Evolutionary conservation across 2,888 invertebrate genomes (phyloP).

Genomic region (Scaptomyza cyrtandrae): DNA sequence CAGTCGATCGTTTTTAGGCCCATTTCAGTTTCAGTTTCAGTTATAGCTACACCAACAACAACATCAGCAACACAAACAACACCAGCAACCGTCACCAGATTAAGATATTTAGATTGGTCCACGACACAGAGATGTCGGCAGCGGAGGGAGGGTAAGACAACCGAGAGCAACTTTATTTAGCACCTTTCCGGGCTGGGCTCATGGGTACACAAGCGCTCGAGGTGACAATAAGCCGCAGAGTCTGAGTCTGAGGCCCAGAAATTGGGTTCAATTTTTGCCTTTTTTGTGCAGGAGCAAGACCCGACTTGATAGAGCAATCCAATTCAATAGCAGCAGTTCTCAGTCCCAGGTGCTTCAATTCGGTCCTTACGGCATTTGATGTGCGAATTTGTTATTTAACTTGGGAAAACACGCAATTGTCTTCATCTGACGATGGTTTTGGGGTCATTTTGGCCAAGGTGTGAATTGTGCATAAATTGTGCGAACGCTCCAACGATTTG

Average conservation of each 20-base stretch:
- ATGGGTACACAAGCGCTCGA: conserved; percentile 64
- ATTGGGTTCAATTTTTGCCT: conserved; percentile 81
- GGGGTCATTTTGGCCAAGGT: conserved; percentile 31
- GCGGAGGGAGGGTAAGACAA: background rate
- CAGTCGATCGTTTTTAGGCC: conserved; percentile 57
- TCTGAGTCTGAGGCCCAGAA: conserved; percentile 58
- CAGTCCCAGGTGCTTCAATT: conserved; percentile 18
- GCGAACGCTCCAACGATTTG: conserved; percentile 21
- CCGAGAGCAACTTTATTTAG: conserved; percentile 79
- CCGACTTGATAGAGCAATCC: conserved; percentile 54
- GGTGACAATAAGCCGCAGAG: conserved; percentile 82
- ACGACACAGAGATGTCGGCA: conserved; percentile 36
- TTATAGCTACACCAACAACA: conserved; percentile 35
- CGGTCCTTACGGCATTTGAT: conserved; percentile 79
- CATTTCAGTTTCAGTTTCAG: conserved; percentile 63
- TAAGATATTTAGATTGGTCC: conserved; percentile 84
- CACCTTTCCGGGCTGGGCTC: conserved; percentile 72
- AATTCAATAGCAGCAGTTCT: conserved; percentile 29
- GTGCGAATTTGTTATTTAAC: conserved; percentile 83
- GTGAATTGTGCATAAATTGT: conserved; percentile 66
- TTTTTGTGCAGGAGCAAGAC: conserved; percentile 67
- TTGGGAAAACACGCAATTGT: conserved; percentile 81
- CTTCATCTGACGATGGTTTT: conserved; percentile 42
- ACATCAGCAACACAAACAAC: conserved; percentile 24
- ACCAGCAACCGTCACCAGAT: conserved; percentile 70